Evolutionary conservation across 2,888 invertebrate genomes (phyloP).

Genomic region (Patella depressa): DNA sequence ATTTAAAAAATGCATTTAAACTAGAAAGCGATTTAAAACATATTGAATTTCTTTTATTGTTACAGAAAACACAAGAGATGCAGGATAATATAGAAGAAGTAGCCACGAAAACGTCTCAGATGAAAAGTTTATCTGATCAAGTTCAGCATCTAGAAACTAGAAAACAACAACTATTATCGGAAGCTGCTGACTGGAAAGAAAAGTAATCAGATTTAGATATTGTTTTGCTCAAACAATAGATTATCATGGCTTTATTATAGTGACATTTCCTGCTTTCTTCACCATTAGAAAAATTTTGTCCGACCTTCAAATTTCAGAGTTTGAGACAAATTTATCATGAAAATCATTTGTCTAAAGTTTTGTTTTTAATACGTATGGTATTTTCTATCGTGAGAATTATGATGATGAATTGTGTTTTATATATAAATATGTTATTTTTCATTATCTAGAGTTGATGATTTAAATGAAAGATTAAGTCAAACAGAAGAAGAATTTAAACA

Average conservation of each 20-base stretch:
- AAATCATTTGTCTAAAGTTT: neutral
- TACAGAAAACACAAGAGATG: constrained; percentile 43
- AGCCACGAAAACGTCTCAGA: constrained; percentile 36
- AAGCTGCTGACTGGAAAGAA: constrained; percentile 66
- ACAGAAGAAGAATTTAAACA: constrained; percentile 51
- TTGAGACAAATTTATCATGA: neutral
- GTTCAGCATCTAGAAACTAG: constrained; percentile 56
- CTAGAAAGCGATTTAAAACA: too few relatives aligned
- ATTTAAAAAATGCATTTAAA: too few relatives aligned
- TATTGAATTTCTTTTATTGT: neutral
- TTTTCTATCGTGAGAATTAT: neutral
- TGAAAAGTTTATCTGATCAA: constrained; percentile 49
- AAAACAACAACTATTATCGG: constrained; percentile 60
- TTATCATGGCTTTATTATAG: too few relatives aligned
- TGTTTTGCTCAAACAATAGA: too few relatives aligned
- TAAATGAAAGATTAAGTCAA: constrained; percentile 54
- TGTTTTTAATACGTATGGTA: neutral
- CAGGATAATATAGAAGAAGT: constrained; percentile 45
- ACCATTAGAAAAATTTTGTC: too few relatives aligned
- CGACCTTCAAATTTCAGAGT: neutral
- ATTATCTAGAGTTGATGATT: constrained; percentile 54
- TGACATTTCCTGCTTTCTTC: too few relatives aligned
- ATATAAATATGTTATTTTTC: neutral
- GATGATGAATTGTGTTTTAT: neutral
- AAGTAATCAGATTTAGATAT: constrained; percentile 48